phyloP scores from a whole-genome alignment of 2,797 vertebrate genomes.

The Strix occidentalis region DNA sequence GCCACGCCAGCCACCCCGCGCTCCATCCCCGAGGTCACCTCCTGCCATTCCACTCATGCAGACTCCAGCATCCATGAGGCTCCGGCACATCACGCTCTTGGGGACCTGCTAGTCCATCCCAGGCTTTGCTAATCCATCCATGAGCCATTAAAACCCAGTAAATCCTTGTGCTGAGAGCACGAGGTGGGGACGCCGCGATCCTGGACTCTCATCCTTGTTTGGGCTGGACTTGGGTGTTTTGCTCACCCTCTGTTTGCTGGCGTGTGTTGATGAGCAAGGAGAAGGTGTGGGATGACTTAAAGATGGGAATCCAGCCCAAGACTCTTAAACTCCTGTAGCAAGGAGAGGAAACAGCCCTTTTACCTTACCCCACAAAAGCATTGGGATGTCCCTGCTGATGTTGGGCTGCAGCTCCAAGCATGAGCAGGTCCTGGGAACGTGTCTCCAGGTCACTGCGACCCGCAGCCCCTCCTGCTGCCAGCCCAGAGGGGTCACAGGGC shows the following conservation, averaged over 20 bases:
- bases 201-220: neutral
- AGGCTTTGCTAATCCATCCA: constrained; percentile 58
- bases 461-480: neutral
- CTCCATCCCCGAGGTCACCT: constrained; percentile 29
- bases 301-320: neutral
- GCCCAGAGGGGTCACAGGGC: too few species aligned
- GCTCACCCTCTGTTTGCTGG: neutral
- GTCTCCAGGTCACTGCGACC: neutral
- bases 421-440: neutral
- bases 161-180: neutral
- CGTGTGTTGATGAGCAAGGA: neutral
- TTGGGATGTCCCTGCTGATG: neutral
- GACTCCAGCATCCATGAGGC: neutral
- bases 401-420: neutral
- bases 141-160: neutral
- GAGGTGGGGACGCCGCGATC: neutral
- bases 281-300: neutral
- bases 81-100: neutral
- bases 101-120: constrained; percentile 24
- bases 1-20: neutral
- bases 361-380: neutral
- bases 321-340: neutral
- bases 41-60: constrained; percentile 14
- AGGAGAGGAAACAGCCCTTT: neutral
- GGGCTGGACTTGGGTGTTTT: neutral